These are phyloP conservation scores for Pipistrellus pipistrellus DNA, from an alignment of 2,797 vertebrate species.

Conservation along the genomic window DNA sequence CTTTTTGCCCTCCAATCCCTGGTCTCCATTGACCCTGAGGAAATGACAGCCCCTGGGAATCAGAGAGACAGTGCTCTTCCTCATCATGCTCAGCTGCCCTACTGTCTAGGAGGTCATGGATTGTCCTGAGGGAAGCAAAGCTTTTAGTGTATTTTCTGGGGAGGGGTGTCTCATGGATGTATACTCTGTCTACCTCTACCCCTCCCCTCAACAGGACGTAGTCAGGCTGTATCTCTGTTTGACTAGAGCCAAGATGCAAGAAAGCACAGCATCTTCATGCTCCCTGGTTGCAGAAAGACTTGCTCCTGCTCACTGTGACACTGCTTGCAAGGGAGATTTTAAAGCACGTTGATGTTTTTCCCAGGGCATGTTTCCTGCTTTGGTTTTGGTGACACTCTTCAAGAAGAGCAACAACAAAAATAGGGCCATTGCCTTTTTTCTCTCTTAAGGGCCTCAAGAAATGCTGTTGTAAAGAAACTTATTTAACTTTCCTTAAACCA, in stretches of 20 bases:
- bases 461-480: neutral
- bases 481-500: constrained; percentile 16
- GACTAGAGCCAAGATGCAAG: constrained; percentile 6
- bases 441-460: neutral
- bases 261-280: neutral
- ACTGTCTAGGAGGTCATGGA: constrained; percentile 71
- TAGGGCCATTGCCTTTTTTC: neutral
- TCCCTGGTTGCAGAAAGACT: neutral
- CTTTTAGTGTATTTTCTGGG: constrained; percentile 34
- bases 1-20: constrained; percentile 76
- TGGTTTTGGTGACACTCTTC: neutral
- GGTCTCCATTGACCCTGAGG: constrained; percentile 44
- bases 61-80: constrained; percentile 77
- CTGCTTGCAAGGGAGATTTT: neutral
- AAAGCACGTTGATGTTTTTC: neutral
- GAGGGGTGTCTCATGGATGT: neutral
- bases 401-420: constrained; percentile 12
- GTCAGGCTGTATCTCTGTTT: neutral
- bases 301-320: neutral
- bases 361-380: neutral
- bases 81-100: constrained; percentile 77
- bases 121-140: constrained; percentile 50
- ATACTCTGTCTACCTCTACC: constrained; percentile 12
- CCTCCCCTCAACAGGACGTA: neutral
- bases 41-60: constrained; percentile 81